A percentile compares a stretch with the other conserved stretches of the same genome.
phyloP scores from a whole-genome alignment of 2,797 vertebrate species.

The Pogonophryne albipinna region DNA sequence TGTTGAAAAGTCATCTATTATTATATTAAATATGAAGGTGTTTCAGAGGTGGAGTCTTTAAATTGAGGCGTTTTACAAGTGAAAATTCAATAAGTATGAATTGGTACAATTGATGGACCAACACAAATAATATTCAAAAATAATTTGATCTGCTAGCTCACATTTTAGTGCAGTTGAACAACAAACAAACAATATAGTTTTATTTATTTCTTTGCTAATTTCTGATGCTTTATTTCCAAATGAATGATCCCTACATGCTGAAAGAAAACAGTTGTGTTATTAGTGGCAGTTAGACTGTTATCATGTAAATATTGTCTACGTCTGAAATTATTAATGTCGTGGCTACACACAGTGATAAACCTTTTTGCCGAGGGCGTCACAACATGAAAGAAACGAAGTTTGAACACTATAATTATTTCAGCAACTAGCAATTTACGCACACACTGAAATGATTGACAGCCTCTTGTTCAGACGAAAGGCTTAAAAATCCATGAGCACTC shows the following conservation, averaged over 20 bases:
- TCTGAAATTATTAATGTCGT: slow-evolving; percentile 36
- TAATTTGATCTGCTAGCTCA: neutral
- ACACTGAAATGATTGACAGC: neutral
- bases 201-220: neutral
- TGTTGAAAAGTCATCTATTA: neutral
- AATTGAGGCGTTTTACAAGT: neutral
- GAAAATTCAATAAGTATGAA: no score
- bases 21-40: no score
- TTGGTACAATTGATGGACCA: neutral
- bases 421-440: slow-evolving; percentile 19
- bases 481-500: slow-evolving; percentile 4
- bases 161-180: neutral
- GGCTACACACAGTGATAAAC: slow-evolving; percentile 28
- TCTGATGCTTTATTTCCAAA: neutral
- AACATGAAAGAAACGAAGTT: slow-evolving; percentile 32
- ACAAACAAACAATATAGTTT: neutral
- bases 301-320: slow-evolving; percentile 41
- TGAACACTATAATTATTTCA: slow-evolving; percentile 11
- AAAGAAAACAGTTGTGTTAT: slow-evolving; percentile 16
- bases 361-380: slow-evolving; percentile 43
- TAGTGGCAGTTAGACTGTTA: slow-evolving; percentile 45
- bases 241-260: neutral
- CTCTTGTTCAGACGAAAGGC: slow-evolving; percentile 8
- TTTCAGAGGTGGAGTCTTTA: no score
- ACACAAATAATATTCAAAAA: neutral